These are phyloP conservation scores for Engraulis encrasicolus DNA, from an alignment of 2,113 vertebrate genomes.

Conservation along the genomic window DNA sequence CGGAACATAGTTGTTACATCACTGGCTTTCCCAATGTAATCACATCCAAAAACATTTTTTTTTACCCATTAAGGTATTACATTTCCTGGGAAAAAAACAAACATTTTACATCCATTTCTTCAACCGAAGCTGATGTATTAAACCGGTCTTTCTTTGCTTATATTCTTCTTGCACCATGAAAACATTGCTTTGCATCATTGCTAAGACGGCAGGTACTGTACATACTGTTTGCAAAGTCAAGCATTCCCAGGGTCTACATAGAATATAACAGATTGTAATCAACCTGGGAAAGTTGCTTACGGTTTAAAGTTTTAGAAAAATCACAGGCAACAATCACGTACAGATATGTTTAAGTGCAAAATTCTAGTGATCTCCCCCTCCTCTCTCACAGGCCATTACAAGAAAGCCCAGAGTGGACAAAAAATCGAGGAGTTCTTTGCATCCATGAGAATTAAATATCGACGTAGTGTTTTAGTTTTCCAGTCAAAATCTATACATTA, in stretches of 20 bases:
- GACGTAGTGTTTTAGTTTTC: background rate
- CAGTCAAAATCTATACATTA: background rate
- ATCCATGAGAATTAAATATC: conserved; percentile 16
- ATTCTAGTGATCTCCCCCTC: background rate
- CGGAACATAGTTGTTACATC: background rate
- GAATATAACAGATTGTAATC: conserved; percentile 29
- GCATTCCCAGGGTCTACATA: conserved; percentile 42
- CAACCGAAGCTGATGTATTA: conserved; percentile 13
- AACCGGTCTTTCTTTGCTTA: background rate
- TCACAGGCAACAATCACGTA: background rate
- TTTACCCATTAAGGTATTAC: conserved; percentile 22
- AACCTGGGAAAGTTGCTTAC: background rate
- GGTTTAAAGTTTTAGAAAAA: conserved; percentile 21
- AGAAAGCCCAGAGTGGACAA: conserved; percentile 19
- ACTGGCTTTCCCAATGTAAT: conserved; percentile 11
- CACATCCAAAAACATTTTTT: conserved; percentile 32
- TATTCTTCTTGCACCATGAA: background rate
- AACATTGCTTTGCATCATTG: background rate
- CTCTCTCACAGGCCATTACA: background rate
- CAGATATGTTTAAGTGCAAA: conserved; percentile 3
- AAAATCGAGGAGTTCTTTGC: conserved; percentile 14
- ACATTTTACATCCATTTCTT: conserved; percentile 29
- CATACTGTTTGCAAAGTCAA: background rate
- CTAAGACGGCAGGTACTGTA: background rate
- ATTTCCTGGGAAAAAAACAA: conserved; percentile 19